Evolutionary conservation across 2,888 invertebrate species (phyloP).

Genomic region (Tanypteryx hageni): DNA sequence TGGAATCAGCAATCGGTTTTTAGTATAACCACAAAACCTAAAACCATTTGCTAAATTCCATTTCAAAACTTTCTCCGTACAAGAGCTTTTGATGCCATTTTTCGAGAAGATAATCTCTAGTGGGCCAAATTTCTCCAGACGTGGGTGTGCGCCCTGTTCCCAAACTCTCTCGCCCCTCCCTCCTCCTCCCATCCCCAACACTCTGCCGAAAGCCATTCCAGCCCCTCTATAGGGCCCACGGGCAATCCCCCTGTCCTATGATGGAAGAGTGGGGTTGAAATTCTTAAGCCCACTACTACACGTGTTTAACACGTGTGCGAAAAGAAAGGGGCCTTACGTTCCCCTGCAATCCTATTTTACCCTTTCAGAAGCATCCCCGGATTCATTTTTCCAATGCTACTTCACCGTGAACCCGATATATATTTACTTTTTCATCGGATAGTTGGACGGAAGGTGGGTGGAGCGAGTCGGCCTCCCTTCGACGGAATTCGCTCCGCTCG

Average conservation of each 20-base stretch:
- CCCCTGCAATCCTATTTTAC: neutral
- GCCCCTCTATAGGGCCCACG: neutral
- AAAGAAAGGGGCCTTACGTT: neutral
- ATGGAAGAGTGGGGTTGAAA: neutral
- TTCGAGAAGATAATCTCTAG: neutral
- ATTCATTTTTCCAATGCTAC: conserved; percentile 17
- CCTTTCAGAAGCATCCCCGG: neutral
- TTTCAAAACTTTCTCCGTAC: neutral
- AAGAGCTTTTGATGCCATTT: neutral
- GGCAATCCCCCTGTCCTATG: neutral
- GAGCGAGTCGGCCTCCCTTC: neutral
- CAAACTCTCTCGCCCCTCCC: neutral
- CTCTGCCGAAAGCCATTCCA: neutral
- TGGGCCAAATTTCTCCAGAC: neutral
- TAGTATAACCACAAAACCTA: too few relatives aligned
- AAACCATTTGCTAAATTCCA: neutral
- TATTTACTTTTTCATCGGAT: neutral
- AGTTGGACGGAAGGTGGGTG: neutral
- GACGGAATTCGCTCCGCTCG: neutral
- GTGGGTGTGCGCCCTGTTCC: neutral
- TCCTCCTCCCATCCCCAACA: neutral
- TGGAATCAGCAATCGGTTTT: too few relatives aligned
- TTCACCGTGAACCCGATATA: neutral
- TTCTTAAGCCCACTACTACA: neutral
- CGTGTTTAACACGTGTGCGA: conserved; percentile 56